Base-by-base conservation (phyloP, 2,113 vertebrate genomes). In the Centropus unirufus region DNA sequence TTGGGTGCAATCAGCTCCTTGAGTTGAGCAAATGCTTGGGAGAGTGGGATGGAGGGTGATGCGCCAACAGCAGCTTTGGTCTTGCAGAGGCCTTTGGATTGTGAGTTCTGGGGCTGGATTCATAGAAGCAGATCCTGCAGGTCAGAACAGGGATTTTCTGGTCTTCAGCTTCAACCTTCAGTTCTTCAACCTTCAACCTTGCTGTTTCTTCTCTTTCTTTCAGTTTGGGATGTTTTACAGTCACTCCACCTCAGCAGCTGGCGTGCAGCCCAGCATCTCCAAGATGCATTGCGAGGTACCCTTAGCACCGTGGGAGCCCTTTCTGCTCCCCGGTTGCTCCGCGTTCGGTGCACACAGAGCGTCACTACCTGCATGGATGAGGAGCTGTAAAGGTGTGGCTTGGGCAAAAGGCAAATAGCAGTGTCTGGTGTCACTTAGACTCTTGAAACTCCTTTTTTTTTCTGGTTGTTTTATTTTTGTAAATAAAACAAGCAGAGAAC, bases 21-120 rank as follows among this genome's bases (percentile, higher is more conserved):
- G 75, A 9, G 12, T 67, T 83, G 17, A 14, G 19, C 42, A 40
- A 12, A 3, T 20, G 59, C 18, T 9, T 26, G 80, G 46, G 19
- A 74, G 75, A 20, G 9, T 8, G 39, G 40, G 30, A 6, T 2
- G 2, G 51, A 19, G 1, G 0, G 47, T 8, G 34, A 12, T 18
- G 34, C 2, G 0, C 21, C 39, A 21, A 51, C 29, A 36, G 19
- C n/a, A 47, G n/a, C 47, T 13, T 12, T 46, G 70, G 42, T 6
- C 26, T 14, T 49, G n/a, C 21, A 55, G 44, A 12, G 5, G 4
- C 30, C 49, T 76, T 27, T 18, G 68, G 12, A 5, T 26, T 36
- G 30, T 2, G 8, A 42, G 26, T 57, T 74, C 55, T 74, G 55
- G 12, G 34, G 8, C 78, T 85, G 7, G 57, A 16, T 49, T 15